Evolutionary conservation across 1,140 invertebrate species (phyloP).

Genomic region (Bombus ignitus): DNA sequence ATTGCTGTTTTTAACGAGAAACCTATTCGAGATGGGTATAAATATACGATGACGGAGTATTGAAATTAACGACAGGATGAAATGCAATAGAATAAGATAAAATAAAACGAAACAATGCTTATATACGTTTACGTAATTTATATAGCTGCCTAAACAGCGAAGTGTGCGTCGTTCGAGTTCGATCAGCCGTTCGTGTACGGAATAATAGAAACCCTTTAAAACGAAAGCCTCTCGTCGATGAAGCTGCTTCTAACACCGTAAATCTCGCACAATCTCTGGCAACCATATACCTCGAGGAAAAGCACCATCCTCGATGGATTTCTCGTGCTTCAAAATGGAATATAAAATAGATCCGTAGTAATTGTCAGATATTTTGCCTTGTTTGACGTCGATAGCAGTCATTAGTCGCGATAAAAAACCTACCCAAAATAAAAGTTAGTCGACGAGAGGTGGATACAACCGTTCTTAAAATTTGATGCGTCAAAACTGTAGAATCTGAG

Average conservation of each 20-base stretch:
- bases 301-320: constrained; percentile 45
- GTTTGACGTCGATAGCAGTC: not conserved
- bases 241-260: constrained; percentile 40
- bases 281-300: constrained; percentile 54
- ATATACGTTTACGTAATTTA: not conserved
- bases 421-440: not conserved
- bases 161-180: not conserved
- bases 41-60: not conserved
- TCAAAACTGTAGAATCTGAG: not conserved
- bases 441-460: not conserved
- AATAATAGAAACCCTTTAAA: constrained; percentile 37
- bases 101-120: not conserved
- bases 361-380: constrained; percentile 39
- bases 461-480: no score
- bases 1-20: not conserved
- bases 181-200: not conserved
- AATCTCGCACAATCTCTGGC: constrained; percentile 57
- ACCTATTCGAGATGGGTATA: not conserved
- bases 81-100: not conserved
- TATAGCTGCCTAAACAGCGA: not conserved
- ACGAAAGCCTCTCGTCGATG: constrained; percentile 46
- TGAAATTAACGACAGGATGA: not conserved
- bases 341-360: constrained; percentile 62
- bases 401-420: not conserved
- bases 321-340: constrained; percentile 46